Evolutionary conservation across 2,797 vertebrate genomes (phyloP).

Genomic region (Triplophysa bombifrons): DNA sequence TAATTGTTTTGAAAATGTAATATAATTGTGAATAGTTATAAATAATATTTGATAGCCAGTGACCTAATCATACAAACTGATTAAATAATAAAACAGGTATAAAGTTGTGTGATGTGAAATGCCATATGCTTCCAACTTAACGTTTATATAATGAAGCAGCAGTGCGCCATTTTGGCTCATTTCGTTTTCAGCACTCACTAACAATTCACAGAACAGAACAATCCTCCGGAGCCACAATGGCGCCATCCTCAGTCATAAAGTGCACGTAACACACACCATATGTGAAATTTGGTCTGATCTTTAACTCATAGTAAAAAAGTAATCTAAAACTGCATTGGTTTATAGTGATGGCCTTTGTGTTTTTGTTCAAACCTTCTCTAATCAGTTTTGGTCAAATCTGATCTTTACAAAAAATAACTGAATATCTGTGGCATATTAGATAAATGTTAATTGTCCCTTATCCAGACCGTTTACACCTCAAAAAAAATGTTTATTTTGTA

Average conservation of each 20-base stretch:
- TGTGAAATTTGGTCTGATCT: background rate
- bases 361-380: no score
- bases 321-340: no score
- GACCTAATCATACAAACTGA: background rate
- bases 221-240: constrained; percentile 46
- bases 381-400: no score
- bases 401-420: no score
- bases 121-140: constrained; percentile 10
- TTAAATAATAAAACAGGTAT: background rate
- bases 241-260: constrained; percentile 4
- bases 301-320: background rate
- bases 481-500: no score
- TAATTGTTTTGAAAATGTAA: no score
- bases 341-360: no score
- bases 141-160: background rate
- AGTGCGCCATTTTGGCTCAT: constrained; percentile 31
- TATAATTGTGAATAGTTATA: no score
- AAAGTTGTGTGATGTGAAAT: constrained; percentile 5
- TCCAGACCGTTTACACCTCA: no score
- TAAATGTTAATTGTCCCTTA: no score
- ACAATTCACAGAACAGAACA: background rate
- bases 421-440: no score
- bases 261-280: background rate
- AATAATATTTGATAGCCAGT: background rate
- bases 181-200: background rate